Evolutionary conservation across 2,888 invertebrate genomes (phyloP), one percentile per base, ranked within the genome.

Genomic region (Xestia ashworthii): DNA sequence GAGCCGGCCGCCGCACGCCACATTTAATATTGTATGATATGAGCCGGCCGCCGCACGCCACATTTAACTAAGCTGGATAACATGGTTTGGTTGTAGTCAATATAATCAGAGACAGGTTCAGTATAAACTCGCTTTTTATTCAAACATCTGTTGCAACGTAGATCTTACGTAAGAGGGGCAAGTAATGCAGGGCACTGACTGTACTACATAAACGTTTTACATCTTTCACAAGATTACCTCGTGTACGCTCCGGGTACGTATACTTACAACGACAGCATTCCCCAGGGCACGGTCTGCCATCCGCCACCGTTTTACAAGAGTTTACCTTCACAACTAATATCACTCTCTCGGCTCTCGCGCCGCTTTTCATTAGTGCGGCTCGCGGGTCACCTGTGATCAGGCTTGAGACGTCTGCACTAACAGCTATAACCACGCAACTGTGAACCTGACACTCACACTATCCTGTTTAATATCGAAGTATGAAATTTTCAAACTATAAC

Each of bases 261-360:
- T 25, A 19, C n/a, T 64, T 16, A 46, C 19, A 55, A 16, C 6
- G 32, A 44, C 22, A 64, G 0, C 19, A 44, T 19, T 62, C 14
- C 9, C 22, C 22, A 19, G 11, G 1, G 44, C 46, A 6, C 9
- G 9, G 44, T 16, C 19, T 48, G 48, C 32, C 6, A 48, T 48
- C 53, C n/a, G 3, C 6, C 32, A 14, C 9, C 16, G 25, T 66
- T 55, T 25, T 64, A 74, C 25, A 44, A 81, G 50, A 60, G 5
- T 58, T 62, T 46, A 58, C 60, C 46, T 25, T 65, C 38, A 55
- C 50, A 58, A 68, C n/a, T 65, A 68, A 65, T 48, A 53, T 68
- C 44, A 25, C 3, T 44, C 22, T 6, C 25, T 12, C 32, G 50
- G 38, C 46, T 41, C 55, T 41, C 53, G 62, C 58, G 60, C 75